Conservation (phyloP, 1,140 invertebrate genomes). For the Drosophila rhopaloa region DNA sequence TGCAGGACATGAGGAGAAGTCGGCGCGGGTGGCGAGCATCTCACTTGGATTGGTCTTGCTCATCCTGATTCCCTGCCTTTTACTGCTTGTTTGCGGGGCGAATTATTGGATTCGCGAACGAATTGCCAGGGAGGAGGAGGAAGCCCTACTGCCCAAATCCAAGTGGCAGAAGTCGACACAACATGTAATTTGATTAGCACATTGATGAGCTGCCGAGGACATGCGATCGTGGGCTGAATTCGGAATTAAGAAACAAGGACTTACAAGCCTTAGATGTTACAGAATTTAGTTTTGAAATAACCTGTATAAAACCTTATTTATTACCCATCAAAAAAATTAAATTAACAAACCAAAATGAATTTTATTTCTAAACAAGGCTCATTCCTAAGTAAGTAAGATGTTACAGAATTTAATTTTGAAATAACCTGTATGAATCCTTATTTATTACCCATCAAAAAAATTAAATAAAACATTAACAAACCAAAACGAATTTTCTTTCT, state of each 20-base stretch:
- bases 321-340: constrained; percentile 12
- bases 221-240: constrained; percentile 39
- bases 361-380: neutral
- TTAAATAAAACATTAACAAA: neutral
- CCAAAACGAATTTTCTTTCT: neutral
- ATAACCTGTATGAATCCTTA: constrained; percentile 2
- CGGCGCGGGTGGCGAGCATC: constrained; percentile 90
- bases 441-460: constrained; percentile 32
- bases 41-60: constrained; percentile 91
- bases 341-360: neutral
- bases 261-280: constrained; percentile 7
- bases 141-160: constrained; percentile 55
- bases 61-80: constrained; percentile 90
- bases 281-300: constrained; percentile 24
- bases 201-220: constrained; percentile 53
- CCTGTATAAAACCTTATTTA: constrained; percentile 25
- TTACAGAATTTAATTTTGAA: constrained; percentile 32
- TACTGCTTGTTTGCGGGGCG: constrained; percentile 89
- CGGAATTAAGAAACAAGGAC: neutral
- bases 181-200: constrained; percentile 47
- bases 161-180: constrained; percentile 59
- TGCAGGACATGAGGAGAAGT: constrained; percentile 91
- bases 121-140: constrained; percentile 72
- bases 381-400: neutral
- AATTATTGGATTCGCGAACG: constrained; percentile 78